Evolutionary conservation across 2,113 vertebrate genomes (phyloP).

Genomic region (Brachionichthys hirsutus): DNA sequence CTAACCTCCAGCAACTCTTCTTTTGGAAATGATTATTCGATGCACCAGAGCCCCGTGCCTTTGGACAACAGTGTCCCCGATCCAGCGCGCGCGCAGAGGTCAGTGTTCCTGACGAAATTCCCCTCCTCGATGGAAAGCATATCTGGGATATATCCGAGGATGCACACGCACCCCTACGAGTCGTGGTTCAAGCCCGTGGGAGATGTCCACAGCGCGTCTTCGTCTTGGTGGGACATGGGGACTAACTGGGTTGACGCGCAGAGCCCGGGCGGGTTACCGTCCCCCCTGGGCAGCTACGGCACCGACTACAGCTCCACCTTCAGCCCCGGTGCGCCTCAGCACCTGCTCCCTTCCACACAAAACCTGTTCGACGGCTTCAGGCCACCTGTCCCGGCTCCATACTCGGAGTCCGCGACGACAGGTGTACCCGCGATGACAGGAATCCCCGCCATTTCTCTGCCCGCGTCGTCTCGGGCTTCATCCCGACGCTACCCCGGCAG

Average conservation of each 20-base stretch:
- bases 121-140: conserved; percentile 88
- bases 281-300: conserved; percentile 85
- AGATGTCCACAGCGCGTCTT: conserved; percentile 79
- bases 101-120: conserved; percentile 89
- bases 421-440: conserved; percentile 74
- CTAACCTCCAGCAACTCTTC: conserved; percentile 81
- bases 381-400: conserved; percentile 81
- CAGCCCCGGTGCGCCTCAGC: conserved; percentile 81
- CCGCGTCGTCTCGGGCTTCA: conserved; percentile 79
- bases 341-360: conserved; percentile 84
- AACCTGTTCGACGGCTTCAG: conserved; percentile 95
- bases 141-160: conserved; percentile 87
- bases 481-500: conserved; percentile 84
- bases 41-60: conserved; percentile 82
- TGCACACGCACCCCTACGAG: conserved; percentile 85
- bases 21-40: conserved; percentile 87
- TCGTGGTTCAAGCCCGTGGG: conserved; percentile 89
- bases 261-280: conserved; percentile 82
- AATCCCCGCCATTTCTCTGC: conserved; percentile 72
- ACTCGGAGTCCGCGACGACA: conserved; percentile 80
- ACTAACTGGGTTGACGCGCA: conserved; percentile 90
- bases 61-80: conserved; percentile 61
- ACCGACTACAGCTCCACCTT: conserved; percentile 87
- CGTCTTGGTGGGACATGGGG: conserved; percentile 92
- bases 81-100: conserved; percentile 80